phyloP scores from a whole-genome alignment of 2,113 vertebrate species.

The Apistogramma diplotaenia region DNA sequence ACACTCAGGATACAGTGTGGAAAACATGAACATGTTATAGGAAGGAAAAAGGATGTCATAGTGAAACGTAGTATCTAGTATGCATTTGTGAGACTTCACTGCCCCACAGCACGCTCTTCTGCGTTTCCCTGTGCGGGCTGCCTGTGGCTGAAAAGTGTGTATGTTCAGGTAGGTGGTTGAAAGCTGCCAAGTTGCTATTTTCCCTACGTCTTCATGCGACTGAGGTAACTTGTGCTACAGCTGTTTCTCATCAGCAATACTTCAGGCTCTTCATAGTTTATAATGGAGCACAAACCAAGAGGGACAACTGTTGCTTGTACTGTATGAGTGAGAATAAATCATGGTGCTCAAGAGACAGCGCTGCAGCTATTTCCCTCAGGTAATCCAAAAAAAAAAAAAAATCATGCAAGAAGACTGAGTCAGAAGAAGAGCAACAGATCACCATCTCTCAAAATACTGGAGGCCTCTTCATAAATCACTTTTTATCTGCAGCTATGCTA shows the following conservation, averaged over 20 bases:
- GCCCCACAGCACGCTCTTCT: background rate
- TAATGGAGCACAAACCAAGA: conserved; percentile 37
- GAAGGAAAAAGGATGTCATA: conserved; percentile 40
- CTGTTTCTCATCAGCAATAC: conserved; percentile 66
- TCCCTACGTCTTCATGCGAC: conserved; percentile 10
- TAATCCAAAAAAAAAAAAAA: conserved; percentile 25
- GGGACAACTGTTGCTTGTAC: conserved; percentile 40
- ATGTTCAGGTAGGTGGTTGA: conserved; percentile 52
- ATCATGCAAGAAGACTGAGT: background rate
- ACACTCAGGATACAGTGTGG: conserved; percentile 33
- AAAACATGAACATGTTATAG: conserved; percentile 47
- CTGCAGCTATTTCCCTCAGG: conserved; percentile 25
- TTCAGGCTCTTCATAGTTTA: conserved; percentile 36
- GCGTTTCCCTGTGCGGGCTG: conserved; percentile 5
- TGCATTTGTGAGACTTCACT: conserved; percentile 27
- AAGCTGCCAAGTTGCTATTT: conserved; percentile 46
- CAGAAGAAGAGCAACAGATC: conserved; percentile 16
- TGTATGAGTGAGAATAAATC: conserved; percentile 40
- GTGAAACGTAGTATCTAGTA: conserved; percentile 24
- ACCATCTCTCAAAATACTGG: background rate
- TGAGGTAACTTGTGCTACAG: conserved; percentile 34
- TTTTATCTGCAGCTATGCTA: conserved; percentile 9
- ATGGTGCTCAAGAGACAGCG: conserved; percentile 25
- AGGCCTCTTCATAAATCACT: conserved; percentile 32
- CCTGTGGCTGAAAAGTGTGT: conserved; percentile 2